Base-by-base conservation (phyloP, 2,888 invertebrate genomes). In the Drosophila parthenogenetica region DNA sequence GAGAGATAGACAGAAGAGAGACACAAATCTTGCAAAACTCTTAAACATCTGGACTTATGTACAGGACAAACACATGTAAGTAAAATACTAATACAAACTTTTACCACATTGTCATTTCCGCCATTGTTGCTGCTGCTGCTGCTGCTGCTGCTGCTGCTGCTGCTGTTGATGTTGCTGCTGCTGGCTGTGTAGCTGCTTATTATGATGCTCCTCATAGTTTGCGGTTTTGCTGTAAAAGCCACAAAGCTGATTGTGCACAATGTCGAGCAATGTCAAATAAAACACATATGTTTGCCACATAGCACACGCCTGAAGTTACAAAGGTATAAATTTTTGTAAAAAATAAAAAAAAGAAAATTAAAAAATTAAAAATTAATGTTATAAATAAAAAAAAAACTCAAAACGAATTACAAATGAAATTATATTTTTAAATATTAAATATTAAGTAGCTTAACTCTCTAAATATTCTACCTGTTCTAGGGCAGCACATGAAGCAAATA, bases 191-290 rank as follows among this genome's bases (percentile, higher is more conserved):
- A 39, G 43, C 49, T 55, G 51, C 64, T 46, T 77, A 81, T 74
- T 78, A 81, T 84, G 68, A 81, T 79, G 77, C 65, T 65, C 42
- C 62, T 74, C 65, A 72, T 74, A 68, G 55, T 55, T 81, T 81
- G 87, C 61, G 82, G 81, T 81, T 83, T 65, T 67, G 69, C 25
- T 61, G 45, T 45, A 54, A 53, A 82, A 68, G 77, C 81, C 77
- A 40, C 64, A 80, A 29, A 77, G 78, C 67, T 64, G 65, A 75
- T 73, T 69, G 66, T 58, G 55, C 64, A 55, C 14, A 39, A 69
- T 68, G 42, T 66, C 67, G 32, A 61, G 42, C 37, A 14, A 50
- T 61, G 61, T 49, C 60, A 67, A 22, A 63, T 48, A 42, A 29
- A 45, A 29, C 40, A 62, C 7, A 5, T 14, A 14, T 11, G 29